Evolutionary conservation across 2,888 invertebrate genomes (phyloP), one percentile per base, ranked within the genome.

Genomic region (Tribolium freemani): DNA sequence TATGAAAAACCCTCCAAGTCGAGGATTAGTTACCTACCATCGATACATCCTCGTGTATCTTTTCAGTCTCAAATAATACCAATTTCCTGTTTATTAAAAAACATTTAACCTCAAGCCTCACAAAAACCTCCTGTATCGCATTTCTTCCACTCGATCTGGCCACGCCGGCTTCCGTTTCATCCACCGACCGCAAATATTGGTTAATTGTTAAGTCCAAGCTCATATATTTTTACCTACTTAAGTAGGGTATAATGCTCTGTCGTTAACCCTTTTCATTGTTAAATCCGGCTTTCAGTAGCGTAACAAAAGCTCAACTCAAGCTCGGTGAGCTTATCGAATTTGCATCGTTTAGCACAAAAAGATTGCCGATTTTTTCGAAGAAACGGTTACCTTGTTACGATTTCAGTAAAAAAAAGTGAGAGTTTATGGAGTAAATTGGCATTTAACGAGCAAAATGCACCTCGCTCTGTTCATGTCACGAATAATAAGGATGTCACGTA

Each of bases 401-500:
- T 58, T 51, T n/a, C 20, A 50, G 56, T 6, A 10, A n/a, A n/a
- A 53, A 60, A 53, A 69, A 68, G 69, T 60, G 69, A 69, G 57
- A 68, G 68, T 68, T 64, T 60, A n/a, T 9, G 3, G 10, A 26
- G 11, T 63, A 70, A 70, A 63, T 56, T 48, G 70, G 10, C 44
- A 30, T 69, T 69, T 71, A 66, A 71, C 56, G 71, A 38, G 67
- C 51, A 26, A 50, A 69, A 60, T 58, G 68, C 68, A 68, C 58
- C 74, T 75, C 75, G 72, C 68, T 31, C 10, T 30, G 45, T 38
- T 50, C 61, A 45, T 60, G 67, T 6, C 38, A 9, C 11, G 71
- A 67, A 72, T 72, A 67, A 61, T 68, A 72, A 72, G 21, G 61
- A 54, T 56, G 71, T 72, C 71, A 72, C 71, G 71, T 72, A 68